Evolutionary conservation across 2,113 vertebrate genomes (phyloP), one percentile per base, ranked within the genome.

Genomic region (Myiozetetes cayanensis): DNA sequence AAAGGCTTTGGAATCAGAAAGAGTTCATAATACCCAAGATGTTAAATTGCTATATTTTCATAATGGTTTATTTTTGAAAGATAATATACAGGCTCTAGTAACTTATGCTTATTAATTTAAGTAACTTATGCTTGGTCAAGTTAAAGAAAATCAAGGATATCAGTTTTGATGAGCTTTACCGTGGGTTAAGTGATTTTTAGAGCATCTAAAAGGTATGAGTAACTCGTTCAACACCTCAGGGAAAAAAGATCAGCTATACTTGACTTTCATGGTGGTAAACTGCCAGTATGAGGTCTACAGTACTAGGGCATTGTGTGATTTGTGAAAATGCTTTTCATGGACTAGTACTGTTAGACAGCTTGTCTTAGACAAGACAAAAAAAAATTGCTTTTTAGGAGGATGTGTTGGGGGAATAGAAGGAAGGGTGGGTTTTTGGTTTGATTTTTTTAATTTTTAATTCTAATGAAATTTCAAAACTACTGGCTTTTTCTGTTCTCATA

Each of bases 371-470:
- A 85, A 74, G 18, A 50, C 47, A 67, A 37, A 50, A 52, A 52
- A 67, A 37, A 12, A 31, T 5, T n/a, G 10, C 10, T 80, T 80
- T 72, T 12, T 52, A 65, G 61, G 53, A 89, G 44, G 4, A n/a
- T 55, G 7, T 6, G 3, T 50, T 72, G 8, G 7, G 6, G 8
- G 9, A 43, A 25, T 63, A 63, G 25, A 8, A 65, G 17, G 17
- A 73, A 1, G 3, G 1, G 0, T 66, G 15, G 3, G 3, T 11
- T 49, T 53, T 21, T 7, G 5, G 2, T 37, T 58, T 39, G 10
- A 4, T 12, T 21, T 14, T 27, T 43, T 19, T 33, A 10, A 33
- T 46, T 30, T 22, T 39, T 3, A 12, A 30, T 70, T 46, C 18
- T 61, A 30, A 23, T 70, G 6, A 39, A 52, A 30, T 44, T 71